phyloP scores from a whole-genome alignment of 2,797 vertebrate species.

The Centropyge bicolor region DNA sequence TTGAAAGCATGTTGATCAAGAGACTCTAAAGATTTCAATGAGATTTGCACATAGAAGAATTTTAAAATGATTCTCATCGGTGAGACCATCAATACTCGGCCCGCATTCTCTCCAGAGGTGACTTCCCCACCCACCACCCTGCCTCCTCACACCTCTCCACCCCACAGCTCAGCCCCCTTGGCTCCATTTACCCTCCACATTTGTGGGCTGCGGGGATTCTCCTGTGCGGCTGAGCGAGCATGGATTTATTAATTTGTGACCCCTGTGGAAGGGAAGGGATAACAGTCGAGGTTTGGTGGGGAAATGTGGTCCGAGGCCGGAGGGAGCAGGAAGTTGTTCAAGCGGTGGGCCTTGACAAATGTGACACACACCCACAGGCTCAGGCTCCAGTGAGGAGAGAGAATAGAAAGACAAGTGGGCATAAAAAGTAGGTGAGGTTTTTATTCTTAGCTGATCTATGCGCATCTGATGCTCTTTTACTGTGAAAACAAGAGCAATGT shows the following conservation, averaged over 20 bases:
- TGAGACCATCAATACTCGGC: constrained; percentile 3
- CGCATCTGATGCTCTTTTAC: constrained; percentile 42
- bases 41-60: not conserved
- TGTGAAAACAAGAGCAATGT: constrained; percentile 31
- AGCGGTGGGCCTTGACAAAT: constrained; percentile 59
- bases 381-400: not conserved
- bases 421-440: constrained; percentile 15
- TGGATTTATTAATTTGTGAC: constrained; percentile 61
- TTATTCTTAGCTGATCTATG: constrained; percentile 15
- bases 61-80: not conserved
- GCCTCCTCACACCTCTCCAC: constrained; percentile 15
- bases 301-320: constrained; percentile 36
- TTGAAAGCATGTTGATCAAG: not conserved
- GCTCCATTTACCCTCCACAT: constrained; percentile 36
- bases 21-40: not conserved
- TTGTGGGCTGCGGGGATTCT: constrained; percentile 37
- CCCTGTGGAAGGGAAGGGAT: constrained; percentile 32
- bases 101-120: constrained; percentile 8
- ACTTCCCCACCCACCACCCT: constrained; percentile 11
- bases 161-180: constrained; percentile 4
- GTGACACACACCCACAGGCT: constrained; percentile 50
- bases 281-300: constrained; percentile 17
- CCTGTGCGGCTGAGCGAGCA: constrained; percentile 33
- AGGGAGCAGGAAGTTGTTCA: constrained; percentile 31
- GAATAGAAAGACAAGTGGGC: constrained; percentile 4